Evolutionary conservation across 2,888 invertebrate genomes (phyloP), one percentile per base, ranked within the genome.

Genomic region (Dicyrtomina minuta): DNA sequence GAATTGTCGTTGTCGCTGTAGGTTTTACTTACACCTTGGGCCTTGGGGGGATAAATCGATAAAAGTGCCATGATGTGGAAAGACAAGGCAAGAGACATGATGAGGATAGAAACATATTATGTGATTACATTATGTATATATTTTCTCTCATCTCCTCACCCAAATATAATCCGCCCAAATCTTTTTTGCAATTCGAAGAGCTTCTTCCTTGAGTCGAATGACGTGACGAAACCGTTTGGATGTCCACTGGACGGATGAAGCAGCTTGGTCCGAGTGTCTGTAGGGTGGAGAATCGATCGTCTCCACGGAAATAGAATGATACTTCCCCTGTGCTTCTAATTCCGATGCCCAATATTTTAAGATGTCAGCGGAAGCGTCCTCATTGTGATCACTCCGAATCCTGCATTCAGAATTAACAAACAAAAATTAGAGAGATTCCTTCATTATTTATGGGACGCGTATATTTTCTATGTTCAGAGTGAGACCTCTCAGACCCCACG

Each of bases 101-200:
- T 33, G n/a, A n/a, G n/a, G n/a, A 33, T 33, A 33, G 33, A n/a
- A n/a, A n/a, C n/a, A n/a, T n/a, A n/a, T n/a, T n/a, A n/a, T n/a
- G n/a, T n/a, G n/a, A n/a, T n/a, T n/a, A n/a, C n/a, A n/a, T n/a
- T n/a, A n/a, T n/a, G n/a, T n/a, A n/a, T n/a, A n/a, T n/a, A n/a
- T n/a, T n/a, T n/a, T n/a, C n/a, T n/a, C n/a, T n/a, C n/a, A 33
- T 3, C 17, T n/a, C 20, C 87, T 87, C 84, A 94, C 93, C 84
- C 93, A 89, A 73, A 94, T 81, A 82, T 87, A 97, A 83, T 96
- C 95, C 6, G 94, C 92, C 94, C 95, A 95, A 66, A 87, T 85
- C 75, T 86, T 82, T 75, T 90, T 86, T 0, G 90, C 93, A 80
- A 87, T 85, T 46, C 86, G 81, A 10, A 95, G 81, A 0, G 91